Base-by-base conservation (phyloP, 2,797 vertebrate genomes). In the Pygocentrus nattereri region DNA sequence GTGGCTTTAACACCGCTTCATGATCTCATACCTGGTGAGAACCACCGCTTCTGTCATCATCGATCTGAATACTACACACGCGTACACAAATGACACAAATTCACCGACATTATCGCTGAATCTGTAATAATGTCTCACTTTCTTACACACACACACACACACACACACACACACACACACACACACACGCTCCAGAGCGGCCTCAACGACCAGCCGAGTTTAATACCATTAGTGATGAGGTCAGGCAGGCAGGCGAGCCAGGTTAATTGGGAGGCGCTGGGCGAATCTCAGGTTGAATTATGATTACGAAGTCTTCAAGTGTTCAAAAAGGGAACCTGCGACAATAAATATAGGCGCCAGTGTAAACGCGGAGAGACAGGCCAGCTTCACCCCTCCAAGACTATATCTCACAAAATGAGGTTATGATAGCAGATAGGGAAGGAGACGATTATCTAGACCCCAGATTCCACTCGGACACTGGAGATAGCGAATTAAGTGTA, bases 241-340 rank as follows among this genome's bases (percentile, higher is more conserved):
- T 94, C 91, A 92, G 85, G 89, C 82, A 86, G 81, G 90, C 87
- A 87, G 90, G 88, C 85, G 89, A 87, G 86, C 73, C 50, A 49
- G 93, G 93, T 94, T 94, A 95, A 95, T 95, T 94, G 89, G 89
- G 87, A 92, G 91, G 88, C 88, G 87, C 89, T 92, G 85, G 82
- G 85, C 65, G 91, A 92, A 92, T 93, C 92, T 94, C 91, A 91
- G 89, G 92, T 93, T 92, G 90, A 92, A 90, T 89, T 90, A 93
- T 89, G 91, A 94, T 92, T 91, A 92, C 90, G 90, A 93, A 90
- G 90, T 89, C 88, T 88, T 90, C 85, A 89, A 92, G 92, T 90
- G 90, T 90, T 92, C 88, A 68, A 73, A 85, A 77, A 25, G 34
- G 65, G 50, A 34, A 44, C 50, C 82, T 0, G 44, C 18, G 61